phyloP scores from a whole-genome alignment of 2,113 vertebrate species.

The Progne subis region DNA sequence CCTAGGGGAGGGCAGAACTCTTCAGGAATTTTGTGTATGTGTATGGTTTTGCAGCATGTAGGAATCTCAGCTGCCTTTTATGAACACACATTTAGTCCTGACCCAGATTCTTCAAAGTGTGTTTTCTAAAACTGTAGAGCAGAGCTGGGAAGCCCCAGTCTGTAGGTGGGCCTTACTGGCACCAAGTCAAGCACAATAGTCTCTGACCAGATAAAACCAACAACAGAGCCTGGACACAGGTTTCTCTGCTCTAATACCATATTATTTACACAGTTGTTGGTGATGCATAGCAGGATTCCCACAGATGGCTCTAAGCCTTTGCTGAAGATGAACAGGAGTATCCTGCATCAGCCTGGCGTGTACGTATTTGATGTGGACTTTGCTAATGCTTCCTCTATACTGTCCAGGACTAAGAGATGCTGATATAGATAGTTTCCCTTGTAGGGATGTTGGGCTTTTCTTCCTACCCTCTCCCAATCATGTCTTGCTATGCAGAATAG shows the following conservation, averaged over 20 bases:
- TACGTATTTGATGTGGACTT: fast-evolving
- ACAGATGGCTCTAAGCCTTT: neutral
- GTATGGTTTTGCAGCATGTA: neutral
- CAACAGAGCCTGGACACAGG: neutral
- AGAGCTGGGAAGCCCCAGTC: neutral
- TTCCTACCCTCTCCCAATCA: neutral
- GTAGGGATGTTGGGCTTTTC: fast-evolving
- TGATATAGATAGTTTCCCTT: neutral
- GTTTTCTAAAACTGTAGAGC: neutral
- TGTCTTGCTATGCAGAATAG: neutral
- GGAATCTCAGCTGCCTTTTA: neutral
- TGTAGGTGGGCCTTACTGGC: neutral
- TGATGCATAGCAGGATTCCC: neutral
- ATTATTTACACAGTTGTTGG: neutral
- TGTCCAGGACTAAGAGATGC: neutral
- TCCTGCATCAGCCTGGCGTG: neutral
- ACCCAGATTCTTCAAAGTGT: neutral
- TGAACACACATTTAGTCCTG: neutral
- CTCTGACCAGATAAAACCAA: neutral
- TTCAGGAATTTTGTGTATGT: neutral
- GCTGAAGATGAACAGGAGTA: neutral
- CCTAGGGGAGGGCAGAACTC: neutral
- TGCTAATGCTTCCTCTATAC: neutral
- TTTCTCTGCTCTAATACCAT: neutral
- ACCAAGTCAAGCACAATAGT: neutral